Evolutionary conservation across 2,888 invertebrate genomes (phyloP), one percentile per base, ranked within the genome.

Genomic region (Apeira syringaria): DNA sequence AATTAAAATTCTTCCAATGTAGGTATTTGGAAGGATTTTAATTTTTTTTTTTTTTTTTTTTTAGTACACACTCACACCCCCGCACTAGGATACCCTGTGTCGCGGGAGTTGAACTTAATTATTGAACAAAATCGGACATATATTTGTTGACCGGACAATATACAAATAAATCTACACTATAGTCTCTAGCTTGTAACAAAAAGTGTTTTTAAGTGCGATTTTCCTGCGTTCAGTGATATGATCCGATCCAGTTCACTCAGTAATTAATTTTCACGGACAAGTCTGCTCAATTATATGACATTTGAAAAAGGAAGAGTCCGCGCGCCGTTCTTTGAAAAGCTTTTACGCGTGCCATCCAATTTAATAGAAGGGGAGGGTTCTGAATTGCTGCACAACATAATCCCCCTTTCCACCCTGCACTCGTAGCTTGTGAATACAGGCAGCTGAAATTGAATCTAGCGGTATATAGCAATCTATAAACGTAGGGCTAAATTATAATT

Each of bases 261-360:
- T 20, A 39, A 39, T 45, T 45, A 39, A 45, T 39, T 45, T 39
- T 33, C 39, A 35, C 28, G 25, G 26, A 15, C 33, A 12, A 29
- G 26, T 29, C 37, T 26, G 18, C 26, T 30, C 38, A 34, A 38
- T 35, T 45, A 20, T 39, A 34, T 45, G 39, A 22, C 30, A 35
- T 29, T 30, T 27, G 39, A 39, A 45, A 44, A 45, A 18, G 12
- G 20, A 18, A 15, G n/a, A 18, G 26, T 25, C 38, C 32, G 24
- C 32, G 24, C 27, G 15, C 11, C 8, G 8, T 28, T 35, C 45
- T 45, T 45, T 39, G 30, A 39, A 35, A 39, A 27, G 34, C 30
- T 45, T 45, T 35, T 39, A 45, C 22, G 26, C 29, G 18, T 45
- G 22, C 39, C 26, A 24, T 12, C 34, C 38, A 26, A 34, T 30